Percentiles rank a stretch among this genome's conserved stretches.
Conservation (phyloP, 2,113 vertebrate genomes). For the Macaca mulatta region DNA sequence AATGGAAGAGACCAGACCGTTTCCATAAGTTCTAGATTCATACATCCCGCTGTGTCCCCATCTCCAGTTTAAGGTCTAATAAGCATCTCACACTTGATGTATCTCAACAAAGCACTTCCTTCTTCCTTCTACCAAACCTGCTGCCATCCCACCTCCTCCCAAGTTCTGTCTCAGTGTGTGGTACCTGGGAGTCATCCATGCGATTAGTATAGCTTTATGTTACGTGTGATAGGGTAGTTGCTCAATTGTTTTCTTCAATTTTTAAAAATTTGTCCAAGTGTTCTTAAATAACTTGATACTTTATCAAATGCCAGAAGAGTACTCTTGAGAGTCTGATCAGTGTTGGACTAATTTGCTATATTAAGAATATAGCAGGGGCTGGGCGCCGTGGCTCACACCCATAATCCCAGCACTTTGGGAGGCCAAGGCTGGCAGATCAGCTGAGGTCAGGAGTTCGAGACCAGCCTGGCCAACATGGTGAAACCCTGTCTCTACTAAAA, state of each 20-base stretch:
- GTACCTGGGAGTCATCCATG: neutral
- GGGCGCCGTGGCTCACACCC: neutral
- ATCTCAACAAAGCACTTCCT: neutral
- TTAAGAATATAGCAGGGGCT: neutral
- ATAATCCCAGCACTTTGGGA: neutral
- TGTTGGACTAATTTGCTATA: slow-evolving; percentile 1
- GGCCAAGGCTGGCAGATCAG: too few relatives aligned
- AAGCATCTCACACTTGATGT: neutral
- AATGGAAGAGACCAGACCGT: neutral
- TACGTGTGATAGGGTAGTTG: neutral
- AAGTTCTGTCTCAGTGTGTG: too few relatives aligned
- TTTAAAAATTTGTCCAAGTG: neutral
- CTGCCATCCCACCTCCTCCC: too few relatives aligned
- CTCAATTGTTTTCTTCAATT: neutral
- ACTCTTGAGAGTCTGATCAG: neutral
- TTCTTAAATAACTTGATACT: neutral
- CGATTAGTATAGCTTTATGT: neutral
- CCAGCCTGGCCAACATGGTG: too few relatives aligned
- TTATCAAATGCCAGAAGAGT: neutral
- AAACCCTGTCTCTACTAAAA: too few relatives aligned
- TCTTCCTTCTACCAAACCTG: neutral
- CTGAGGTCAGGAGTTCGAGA: too few relatives aligned
- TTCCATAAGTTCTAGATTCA: neutral
- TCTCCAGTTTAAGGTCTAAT: neutral
- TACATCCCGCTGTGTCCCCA: neutral